phyloP scores from a whole-genome alignment of 2,888 invertebrate species.

The Orthosia gothica region DNA sequence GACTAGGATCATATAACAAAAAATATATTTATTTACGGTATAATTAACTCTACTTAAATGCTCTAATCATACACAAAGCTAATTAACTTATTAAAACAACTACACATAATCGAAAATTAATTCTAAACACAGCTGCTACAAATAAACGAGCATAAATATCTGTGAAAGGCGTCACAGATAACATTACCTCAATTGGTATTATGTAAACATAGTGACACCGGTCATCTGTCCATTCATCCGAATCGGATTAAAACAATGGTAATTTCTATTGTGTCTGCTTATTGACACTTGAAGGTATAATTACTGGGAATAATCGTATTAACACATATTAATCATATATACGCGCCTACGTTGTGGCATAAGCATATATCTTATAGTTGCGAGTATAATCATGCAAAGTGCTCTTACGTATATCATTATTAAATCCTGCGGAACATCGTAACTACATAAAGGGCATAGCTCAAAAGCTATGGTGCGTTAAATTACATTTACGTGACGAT shows the following conservation, averaged over 20 bases:
- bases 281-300: too few species aligned
- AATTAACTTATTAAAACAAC: slow-evolving; percentile 30
- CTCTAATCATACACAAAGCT: neutral
- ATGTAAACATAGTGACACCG: slow-evolving; percentile 51
- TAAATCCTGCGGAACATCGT: slow-evolving; percentile 64
- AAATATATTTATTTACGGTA: too few species aligned
- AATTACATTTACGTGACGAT: slow-evolving; percentile 58
- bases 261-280: too few species aligned
- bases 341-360: slow-evolving; percentile 43
- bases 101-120: slow-evolving; percentile 38
- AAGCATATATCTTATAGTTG: slow-evolving; percentile 62
- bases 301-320: slow-evolving; percentile 61
- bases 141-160: slow-evolving; percentile 33
- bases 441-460: slow-evolving; percentile 50
- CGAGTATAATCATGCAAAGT: slow-evolving; percentile 66
- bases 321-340: slow-evolving; percentile 61
- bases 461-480: slow-evolving; percentile 64
- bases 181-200: slow-evolving; percentile 55
- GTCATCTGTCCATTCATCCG: too few species aligned
- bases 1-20: too few species aligned
- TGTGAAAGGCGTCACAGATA: slow-evolving; percentile 33
- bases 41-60: too few species aligned
- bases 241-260: too few species aligned
- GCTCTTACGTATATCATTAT: slow-evolving; percentile 68
- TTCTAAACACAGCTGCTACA: slow-evolving; percentile 44